These are phyloP conservation scores for Gymnoscopelus braueri DNA, from an alignment of 2,797 vertebrate genomes.

Conservation along the genomic window DNA sequence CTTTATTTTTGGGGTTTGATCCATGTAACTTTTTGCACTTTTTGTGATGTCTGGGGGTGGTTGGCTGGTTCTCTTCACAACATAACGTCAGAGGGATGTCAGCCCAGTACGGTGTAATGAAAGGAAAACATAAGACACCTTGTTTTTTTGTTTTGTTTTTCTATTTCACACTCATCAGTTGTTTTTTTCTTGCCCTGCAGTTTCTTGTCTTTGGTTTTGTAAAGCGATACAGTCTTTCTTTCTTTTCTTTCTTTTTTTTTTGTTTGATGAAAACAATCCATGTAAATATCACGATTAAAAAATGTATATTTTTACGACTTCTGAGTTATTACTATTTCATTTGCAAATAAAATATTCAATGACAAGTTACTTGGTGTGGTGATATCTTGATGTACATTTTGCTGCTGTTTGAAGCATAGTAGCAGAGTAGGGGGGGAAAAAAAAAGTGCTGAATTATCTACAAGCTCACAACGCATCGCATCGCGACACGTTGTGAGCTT, in stretches of 20 bases:
- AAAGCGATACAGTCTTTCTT: conserved; percentile 59
- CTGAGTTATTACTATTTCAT: conserved; percentile 88
- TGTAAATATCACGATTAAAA: conserved; percentile 88
- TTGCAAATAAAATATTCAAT: conserved; percentile 89
- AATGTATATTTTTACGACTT: conserved; percentile 90
- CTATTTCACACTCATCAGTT: conserved; percentile 67
- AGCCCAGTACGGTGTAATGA: conserved; percentile 50
- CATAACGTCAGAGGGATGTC: conserved; percentile 57
- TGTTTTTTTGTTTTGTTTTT: conserved; percentile 30
- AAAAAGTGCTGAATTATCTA: no score
- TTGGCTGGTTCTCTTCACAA: conserved; percentile 65
- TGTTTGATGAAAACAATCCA: conserved; percentile 79
- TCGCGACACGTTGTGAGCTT: no score
- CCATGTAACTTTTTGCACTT: conserved; percentile 76
- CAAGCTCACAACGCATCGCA: no score
- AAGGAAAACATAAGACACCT: conserved; percentile 73
- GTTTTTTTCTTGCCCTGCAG: conserved; percentile 42
- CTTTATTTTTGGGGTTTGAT: conserved; percentile 50
- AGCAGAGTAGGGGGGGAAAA: no score
- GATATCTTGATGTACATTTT: conserved; percentile 48
- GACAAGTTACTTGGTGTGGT: conserved; percentile 69
- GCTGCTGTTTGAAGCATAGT: background rate
- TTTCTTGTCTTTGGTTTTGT: conserved; percentile 76
- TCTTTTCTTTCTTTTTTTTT: conserved; percentile 45
- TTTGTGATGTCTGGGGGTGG: conserved; percentile 60